Evolutionary conservation across 2,888 invertebrate genomes (phyloP).

Genomic region (Herminia tarsipennalis): DNA sequence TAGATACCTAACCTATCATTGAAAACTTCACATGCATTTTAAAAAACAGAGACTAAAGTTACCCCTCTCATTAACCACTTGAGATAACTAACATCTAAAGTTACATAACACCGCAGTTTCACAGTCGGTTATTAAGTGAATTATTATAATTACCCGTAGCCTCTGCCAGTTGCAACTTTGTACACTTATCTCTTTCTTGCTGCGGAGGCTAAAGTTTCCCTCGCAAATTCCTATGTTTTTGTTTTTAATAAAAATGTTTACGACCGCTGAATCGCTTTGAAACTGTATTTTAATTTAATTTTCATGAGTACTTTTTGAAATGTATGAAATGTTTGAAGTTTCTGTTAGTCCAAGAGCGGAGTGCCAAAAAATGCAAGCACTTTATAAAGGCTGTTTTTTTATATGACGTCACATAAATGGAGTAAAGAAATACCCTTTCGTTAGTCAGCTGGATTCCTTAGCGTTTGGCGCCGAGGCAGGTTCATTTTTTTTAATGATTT

Average conservation of each 20-base stretch:
- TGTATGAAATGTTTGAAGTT: background rate
- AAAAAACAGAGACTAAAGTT: background rate
- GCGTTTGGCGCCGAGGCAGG: no score
- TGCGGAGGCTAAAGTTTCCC: constrained; percentile 55
- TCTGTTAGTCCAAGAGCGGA: no score
- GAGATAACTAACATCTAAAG: constrained; percentile 38
- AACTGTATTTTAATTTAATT: constrained; percentile 29
- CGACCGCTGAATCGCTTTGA: constrained; percentile 45
- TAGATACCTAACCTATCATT: no score
- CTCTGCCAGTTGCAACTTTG: constrained; percentile 65
- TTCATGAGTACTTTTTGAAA: constrained; percentile 9
- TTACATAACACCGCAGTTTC: constrained; percentile 40
- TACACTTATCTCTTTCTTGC: constrained; percentile 60
- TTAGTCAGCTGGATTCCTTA: no score
- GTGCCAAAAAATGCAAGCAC: no score
- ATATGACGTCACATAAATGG: no score
- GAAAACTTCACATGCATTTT: no score
- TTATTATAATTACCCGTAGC: constrained; percentile 78
- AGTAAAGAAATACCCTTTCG: no score
- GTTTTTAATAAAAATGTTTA: constrained; percentile 51
- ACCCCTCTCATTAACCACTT: constrained; percentile 37
- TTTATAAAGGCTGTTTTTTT: no score
- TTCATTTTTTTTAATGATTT: no score
- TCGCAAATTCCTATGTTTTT: constrained; percentile 40
- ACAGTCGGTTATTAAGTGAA: constrained; percentile 60